Percentiles rank a stretch among this genome's conserved stretches.
These are phyloP conservation scores for Cacoxenus indagator DNA, from an alignment of 2,888 invertebrate species.

Conservation along the genomic window DNA sequence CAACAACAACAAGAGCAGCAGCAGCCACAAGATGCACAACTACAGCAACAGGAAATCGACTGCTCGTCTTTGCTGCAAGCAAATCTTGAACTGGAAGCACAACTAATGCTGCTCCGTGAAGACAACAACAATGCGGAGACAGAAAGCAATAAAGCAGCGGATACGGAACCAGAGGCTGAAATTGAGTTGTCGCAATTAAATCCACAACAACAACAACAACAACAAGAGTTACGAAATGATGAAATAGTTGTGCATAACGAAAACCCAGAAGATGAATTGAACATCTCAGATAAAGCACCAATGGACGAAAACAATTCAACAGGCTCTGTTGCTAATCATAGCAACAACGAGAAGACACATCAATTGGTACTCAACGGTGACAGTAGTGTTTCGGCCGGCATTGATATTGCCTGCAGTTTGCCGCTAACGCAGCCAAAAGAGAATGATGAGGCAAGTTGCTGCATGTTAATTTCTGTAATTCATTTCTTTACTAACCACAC, in stretches of 20 bases:
- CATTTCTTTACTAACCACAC: constrained; percentile 9
- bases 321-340: not conserved
- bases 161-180: not conserved
- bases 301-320: constrained; percentile 4
- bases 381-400: not conserved
- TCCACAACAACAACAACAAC: too few species aligned
- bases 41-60: constrained; percentile 24
- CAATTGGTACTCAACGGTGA: too few species aligned
- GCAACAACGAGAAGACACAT: too few species aligned
- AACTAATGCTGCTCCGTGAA: constrained; percentile 23
- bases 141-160: constrained; percentile 40
- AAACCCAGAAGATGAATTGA: constrained; percentile 43
- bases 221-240: not conserved
- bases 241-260: constrained; percentile 32
- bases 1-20: constrained; percentile 23
- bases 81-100: constrained; percentile 14
- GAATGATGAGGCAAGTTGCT: constrained; percentile 46
- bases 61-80: constrained; percentile 20
- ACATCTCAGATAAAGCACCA: not conserved
- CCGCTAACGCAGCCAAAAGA: constrained; percentile 15
- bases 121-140: constrained; percentile 43
- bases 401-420: not conserved
- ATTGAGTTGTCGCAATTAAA: not conserved
- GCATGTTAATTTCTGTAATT: too few species aligned
- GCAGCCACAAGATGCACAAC: constrained; percentile 16